Percentiles rank a stretch among this genome's conserved stretches.
Evolutionary conservation across 1,140 invertebrate species (phyloP).

Genomic region (Formica exsecta): DNA sequence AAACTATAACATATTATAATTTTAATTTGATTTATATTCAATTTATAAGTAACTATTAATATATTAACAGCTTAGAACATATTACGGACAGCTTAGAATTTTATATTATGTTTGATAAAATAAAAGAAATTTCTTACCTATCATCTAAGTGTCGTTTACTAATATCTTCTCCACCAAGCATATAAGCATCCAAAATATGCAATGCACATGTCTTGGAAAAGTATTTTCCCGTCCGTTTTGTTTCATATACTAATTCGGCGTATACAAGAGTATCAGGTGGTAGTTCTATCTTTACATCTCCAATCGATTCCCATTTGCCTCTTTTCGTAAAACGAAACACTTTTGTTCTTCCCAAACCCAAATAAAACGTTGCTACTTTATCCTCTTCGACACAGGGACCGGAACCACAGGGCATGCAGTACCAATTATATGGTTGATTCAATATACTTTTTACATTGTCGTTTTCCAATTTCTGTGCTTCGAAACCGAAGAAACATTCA

Average conservation of each 20-base stretch:
- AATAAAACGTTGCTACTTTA: constrained; percentile 79
- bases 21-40: not conserved
- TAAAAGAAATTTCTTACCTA: constrained; percentile 86
- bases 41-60: not conserved
- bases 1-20: not conserved
- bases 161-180: constrained; percentile 92
- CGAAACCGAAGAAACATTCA: constrained; percentile 27
- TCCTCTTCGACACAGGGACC: constrained; percentile 35
- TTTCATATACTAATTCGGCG: constrained; percentile 93
- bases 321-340: constrained; percentile 86
- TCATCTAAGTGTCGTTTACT: constrained; percentile 89
- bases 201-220: constrained; percentile 89
- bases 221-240: constrained; percentile 88
- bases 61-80: not conserved
- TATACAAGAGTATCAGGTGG: constrained; percentile 92
- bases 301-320: constrained; percentile 85
- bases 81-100: not conserved
- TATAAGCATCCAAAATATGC: constrained; percentile 94
- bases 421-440: constrained; percentile 77
- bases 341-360: constrained; percentile 88
- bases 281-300: constrained; percentile 88
- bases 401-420: constrained; percentile 74
- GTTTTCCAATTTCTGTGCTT: constrained; percentile 56
- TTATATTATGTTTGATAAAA: not conserved
- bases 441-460: constrained; percentile 69